phyloP scores from a whole-genome alignment of 1,140 invertebrate species.

The Rhopalosiphum padi region DNA sequence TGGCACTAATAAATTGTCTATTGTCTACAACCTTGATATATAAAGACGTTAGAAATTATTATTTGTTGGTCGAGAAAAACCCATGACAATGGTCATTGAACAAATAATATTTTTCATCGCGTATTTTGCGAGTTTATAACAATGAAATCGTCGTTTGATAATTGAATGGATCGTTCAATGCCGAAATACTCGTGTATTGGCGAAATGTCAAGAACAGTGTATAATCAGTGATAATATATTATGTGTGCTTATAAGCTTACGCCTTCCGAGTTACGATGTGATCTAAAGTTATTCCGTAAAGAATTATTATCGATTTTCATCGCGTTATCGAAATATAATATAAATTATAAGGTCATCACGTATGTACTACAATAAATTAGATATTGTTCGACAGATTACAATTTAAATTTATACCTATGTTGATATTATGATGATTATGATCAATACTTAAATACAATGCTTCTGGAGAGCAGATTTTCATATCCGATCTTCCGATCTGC shows the following conservation, averaged over 20 bases:
- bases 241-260: background rate
- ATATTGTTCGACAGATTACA: background rate
- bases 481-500: background rate
- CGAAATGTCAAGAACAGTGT: background rate
- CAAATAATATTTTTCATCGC: background rate
- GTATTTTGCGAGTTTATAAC: slow-evolving; percentile 10
- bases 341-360: background rate
- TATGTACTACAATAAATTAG: background rate
- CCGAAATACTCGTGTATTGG: background rate
- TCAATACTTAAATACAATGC: background rate
- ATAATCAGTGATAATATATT: background rate
- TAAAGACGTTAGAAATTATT: background rate
- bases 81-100: background rate
- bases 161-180: background rate
- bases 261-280: background rate
- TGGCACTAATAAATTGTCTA: background rate
- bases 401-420: background rate
- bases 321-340: background rate
- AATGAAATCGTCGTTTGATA: background rate
- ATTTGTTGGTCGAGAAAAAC: background rate
- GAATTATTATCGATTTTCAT: background rate
- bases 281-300: background rate
- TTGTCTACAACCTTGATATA: background rate
- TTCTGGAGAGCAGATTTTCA: background rate
- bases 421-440: background rate